Evolutionary conservation across 2,113 vertebrate genomes (phyloP), one percentile per base, ranked within the genome.

Genomic region (Dipodomys spectabilis): DNA sequence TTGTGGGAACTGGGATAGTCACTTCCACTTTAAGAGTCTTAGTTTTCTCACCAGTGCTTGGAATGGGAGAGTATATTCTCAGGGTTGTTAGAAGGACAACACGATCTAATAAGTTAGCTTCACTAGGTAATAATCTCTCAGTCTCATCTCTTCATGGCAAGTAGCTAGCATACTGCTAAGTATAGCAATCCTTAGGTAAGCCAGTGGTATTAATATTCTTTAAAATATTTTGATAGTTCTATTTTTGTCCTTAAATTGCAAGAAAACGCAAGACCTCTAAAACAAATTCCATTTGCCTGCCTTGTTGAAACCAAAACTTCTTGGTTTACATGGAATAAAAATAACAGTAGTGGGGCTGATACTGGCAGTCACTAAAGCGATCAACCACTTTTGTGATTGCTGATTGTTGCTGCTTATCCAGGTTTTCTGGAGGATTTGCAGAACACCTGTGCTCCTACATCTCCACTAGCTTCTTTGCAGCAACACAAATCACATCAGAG

Each of bases 391-490:
- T 62, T 53, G 49, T 53, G 49, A 10, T 0, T 0, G 4, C 32
- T 68, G 19, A 73, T 80, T 94, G 71, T 9, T 15, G 72, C 6
- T 45, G 69, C n/a, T 30, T 94, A n/a, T 92, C 86, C 83, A 9
- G 0, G 74, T 94, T 82, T 73, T 62, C 19, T 45, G 18, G 79
- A 94, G 44, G 0, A 0, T 0, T 86, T 94, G 92, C 20, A 78
- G 79, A 13, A 81, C 92, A 45, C 90, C 80, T 75, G 2, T 19
- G 13, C 53, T 22, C 20, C 3, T 11, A 13, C 35, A 7, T 30
- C 25, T 84, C 67, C 11, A 18, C 77, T 86, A 72, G 67, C 10
- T 95, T 92, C 23, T 96, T 95, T 95, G 95, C 44, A 28, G 57
- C 57, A 65, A 30, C 39, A 92, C 35, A 90, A 68, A 84, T 86